phyloP scores from a whole-genome alignment of 2,113 vertebrate species.

The Odocoileus hemionus region DNA sequence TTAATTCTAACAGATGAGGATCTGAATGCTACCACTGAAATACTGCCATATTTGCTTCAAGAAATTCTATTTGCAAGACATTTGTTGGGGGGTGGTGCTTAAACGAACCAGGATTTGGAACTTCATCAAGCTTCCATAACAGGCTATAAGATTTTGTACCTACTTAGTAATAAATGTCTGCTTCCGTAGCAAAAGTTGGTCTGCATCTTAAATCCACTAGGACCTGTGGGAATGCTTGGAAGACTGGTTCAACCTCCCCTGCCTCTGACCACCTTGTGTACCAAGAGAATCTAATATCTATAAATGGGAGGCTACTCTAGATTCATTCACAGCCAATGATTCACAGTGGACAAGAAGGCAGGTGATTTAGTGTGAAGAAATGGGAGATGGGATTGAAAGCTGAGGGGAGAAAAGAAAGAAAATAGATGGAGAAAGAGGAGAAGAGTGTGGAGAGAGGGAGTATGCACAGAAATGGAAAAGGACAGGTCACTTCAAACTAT shows the following conservation, averaged over 20 bases:
- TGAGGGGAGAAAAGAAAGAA: not conserved
- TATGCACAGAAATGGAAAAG: slow-evolving; percentile 4
- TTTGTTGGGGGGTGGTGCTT: not conserved
- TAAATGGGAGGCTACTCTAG: not conserved
- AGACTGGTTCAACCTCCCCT: not conserved
- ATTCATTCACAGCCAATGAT: not conserved
- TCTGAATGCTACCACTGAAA: not conserved
- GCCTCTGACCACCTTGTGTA: not conserved
- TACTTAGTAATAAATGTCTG: not conserved
- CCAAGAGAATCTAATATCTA: not conserved
- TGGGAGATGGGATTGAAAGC: not conserved
- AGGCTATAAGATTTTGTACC: not conserved
- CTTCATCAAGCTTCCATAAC: not conserved
- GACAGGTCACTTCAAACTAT: not conserved
- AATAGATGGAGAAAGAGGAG: not conserved
- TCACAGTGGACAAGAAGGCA: not conserved
- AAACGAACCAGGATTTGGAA: not conserved
- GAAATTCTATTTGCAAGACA: not conserved
- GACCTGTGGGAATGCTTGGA: not conserved
- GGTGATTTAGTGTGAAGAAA: not conserved
- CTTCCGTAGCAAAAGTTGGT: not conserved
- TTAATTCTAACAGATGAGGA: not conserved
- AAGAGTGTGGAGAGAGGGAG: not conserved
- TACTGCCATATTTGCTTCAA: not conserved
- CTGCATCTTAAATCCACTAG: not conserved